phyloP scores from a whole-genome alignment of 2,113 vertebrate genomes.

The Kryptolebias marmoratus region DNA sequence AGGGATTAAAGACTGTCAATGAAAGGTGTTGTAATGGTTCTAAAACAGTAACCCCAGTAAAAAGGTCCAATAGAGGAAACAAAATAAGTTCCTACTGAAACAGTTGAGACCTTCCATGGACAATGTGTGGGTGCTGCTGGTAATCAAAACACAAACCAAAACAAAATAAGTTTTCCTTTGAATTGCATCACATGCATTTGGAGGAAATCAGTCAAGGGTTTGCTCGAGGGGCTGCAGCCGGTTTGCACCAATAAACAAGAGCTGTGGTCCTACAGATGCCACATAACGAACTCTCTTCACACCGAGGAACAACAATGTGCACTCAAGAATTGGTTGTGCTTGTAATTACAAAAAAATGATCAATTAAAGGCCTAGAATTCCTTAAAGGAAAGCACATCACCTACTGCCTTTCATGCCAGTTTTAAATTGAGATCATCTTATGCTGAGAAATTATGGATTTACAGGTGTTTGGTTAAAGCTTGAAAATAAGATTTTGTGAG shows the following conservation, averaged over 20 bases:
- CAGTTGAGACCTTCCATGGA: background rate
- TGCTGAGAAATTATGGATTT: too few relatives aligned
- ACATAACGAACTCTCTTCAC: slow-evolving; percentile 13
- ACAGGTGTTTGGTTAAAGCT: too few relatives aligned
- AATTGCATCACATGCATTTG: slow-evolving; percentile 45
- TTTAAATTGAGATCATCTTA: too few relatives aligned
- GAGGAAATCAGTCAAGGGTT: slow-evolving; percentile 11
- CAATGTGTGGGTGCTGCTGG: background rate
- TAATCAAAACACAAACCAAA: background rate
- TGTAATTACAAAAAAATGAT: slow-evolving; percentile 12
- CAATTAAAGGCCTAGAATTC: too few relatives aligned
- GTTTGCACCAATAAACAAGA: slow-evolving; percentile 43
- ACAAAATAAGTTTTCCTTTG: background rate
- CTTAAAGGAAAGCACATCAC: too few relatives aligned
- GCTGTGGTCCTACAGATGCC: slow-evolving; percentile 8
- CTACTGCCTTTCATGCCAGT: too few relatives aligned
- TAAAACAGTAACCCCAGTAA: background rate
- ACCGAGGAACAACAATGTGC: background rate
- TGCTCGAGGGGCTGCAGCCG: slow-evolving; percentile 29
- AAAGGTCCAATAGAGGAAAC: background rate
- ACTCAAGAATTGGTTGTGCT: background rate
- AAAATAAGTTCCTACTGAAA: background rate
- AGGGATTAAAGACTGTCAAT: background rate
- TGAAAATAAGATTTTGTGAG: too few relatives aligned
- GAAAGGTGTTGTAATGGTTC: background rate